Evolutionary conservation across 2,113 vertebrate species (phyloP).

Genomic region (Phyllopteryx taeniolatus): DNA sequence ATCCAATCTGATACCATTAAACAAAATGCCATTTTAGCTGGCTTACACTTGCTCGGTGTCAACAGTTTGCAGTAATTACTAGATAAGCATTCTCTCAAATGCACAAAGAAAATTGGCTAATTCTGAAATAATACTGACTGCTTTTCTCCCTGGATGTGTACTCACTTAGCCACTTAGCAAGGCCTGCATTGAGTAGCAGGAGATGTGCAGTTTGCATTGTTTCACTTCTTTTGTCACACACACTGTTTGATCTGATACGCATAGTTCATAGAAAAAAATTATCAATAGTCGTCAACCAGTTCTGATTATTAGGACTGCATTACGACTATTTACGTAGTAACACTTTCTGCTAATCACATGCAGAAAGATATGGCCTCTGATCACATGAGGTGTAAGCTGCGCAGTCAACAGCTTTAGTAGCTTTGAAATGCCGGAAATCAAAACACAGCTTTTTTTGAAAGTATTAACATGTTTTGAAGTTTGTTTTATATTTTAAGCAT

Average conservation of each 20-base stretch:
- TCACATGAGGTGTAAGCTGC: slow-evolving; percentile 66
- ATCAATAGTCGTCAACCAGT: slow-evolving; percentile 47
- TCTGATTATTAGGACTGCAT: slow-evolving; percentile 33
- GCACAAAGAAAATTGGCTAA: slow-evolving; percentile 60
- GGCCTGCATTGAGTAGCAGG: slow-evolving; percentile 40
- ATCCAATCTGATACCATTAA: slow-evolving; percentile 70
- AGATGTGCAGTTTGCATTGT: slow-evolving; percentile 30
- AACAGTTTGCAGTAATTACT: slow-evolving; percentile 72
- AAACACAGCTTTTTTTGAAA: slow-evolving; percentile 64
- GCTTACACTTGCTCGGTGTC: slow-evolving; percentile 69
- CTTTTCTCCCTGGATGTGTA: slow-evolving; percentile 59
- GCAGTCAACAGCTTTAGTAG: slow-evolving; percentile 70
- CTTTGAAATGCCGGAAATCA: slow-evolving; percentile 65
- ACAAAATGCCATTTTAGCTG: slow-evolving; percentile 69
- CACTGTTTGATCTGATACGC: slow-evolving; percentile 44
- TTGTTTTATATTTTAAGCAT: slow-evolving; percentile 69
- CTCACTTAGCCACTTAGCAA: slow-evolving; percentile 59
- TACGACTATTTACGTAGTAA: slow-evolving; percentile 38
- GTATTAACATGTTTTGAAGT: slow-evolving; percentile 71
- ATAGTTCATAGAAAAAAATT: slow-evolving; percentile 40
- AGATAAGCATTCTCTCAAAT: slow-evolving; percentile 70
- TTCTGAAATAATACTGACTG: slow-evolving; percentile 61
- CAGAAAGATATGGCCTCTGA: slow-evolving; percentile 59
- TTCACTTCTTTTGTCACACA: slow-evolving; percentile 29
- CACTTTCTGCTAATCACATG: slow-evolving; percentile 50